Conservation (phyloP, 2,797 vertebrate species). For the Vultur gryphus region DNA sequence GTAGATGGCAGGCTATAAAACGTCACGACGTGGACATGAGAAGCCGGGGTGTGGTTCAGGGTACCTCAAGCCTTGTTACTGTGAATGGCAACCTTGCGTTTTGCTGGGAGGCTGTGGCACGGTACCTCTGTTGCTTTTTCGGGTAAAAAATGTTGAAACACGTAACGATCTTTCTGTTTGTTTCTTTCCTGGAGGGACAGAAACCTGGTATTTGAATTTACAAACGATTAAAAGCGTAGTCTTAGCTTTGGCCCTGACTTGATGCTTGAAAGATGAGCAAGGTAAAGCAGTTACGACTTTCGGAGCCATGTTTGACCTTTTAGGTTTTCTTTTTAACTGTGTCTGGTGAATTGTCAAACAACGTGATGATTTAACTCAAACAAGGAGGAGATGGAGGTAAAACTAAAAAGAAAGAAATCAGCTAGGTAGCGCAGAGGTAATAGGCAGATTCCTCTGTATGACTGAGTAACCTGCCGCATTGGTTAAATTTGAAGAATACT, state of each 20-base stretch:
- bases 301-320: not conserved
- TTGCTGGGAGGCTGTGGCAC: too few relatives aligned
- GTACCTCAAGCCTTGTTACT: not conserved
- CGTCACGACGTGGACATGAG: not conserved
- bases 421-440: not conserved
- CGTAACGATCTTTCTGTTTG: fast-evolving
- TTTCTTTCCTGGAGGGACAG: not conserved
- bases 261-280: not conserved
- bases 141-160: fast-evolving
- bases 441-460: not conserved
- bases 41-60: not conserved
- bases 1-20: not conserved
- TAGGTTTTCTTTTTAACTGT: not conserved
- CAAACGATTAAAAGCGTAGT: not conserved
- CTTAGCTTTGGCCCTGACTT: not conserved
- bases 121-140: fast-evolving
- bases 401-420: not conserved
- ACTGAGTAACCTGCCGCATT: not conserved
- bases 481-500: too few relatives aligned
- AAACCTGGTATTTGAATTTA: not conserved
- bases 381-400: not conserved
- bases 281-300: not conserved
- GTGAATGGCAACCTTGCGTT: not conserved
- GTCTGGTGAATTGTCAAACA: not conserved
- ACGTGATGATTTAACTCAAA: not conserved